phyloP scores from a whole-genome alignment of 2,888 invertebrate genomes.

The Buathra laborator region DNA sequence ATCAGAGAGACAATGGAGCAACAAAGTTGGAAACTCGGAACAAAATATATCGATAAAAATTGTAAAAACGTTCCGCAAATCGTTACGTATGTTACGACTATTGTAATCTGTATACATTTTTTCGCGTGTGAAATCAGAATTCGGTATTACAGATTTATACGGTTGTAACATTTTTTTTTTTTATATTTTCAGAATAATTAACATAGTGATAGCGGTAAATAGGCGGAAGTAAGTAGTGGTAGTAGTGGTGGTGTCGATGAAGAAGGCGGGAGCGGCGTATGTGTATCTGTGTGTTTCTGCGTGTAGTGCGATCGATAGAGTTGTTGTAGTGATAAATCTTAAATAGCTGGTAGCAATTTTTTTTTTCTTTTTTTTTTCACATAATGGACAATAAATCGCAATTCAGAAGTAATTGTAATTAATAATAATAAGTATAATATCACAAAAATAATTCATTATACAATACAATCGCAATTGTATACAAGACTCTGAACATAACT shows the following conservation, averaged over 20 bases:
- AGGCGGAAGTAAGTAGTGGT: slow-evolving; percentile 66
- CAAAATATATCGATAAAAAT: slow-evolving; percentile 1
- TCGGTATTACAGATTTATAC: slow-evolving; percentile 72
- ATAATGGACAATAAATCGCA: slow-evolving; percentile 50
- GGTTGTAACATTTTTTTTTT: slow-evolving; percentile 72
- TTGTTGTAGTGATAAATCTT: slow-evolving; percentile 40
- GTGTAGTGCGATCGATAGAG: slow-evolving; percentile 31
- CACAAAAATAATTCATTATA: slow-evolving; percentile 66
- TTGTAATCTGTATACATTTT: slow-evolving; percentile 51
- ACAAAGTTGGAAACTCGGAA: background rate
- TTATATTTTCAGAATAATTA: slow-evolving; percentile 75
- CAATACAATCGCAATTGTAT: slow-evolving; percentile 67
- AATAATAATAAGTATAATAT: slow-evolving; percentile 67
- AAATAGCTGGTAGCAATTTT: slow-evolving; percentile 40
- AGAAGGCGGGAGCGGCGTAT: background rate
- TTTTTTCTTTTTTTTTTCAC: slow-evolving; percentile 15
- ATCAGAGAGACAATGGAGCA: background rate
- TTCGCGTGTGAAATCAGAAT: slow-evolving; percentile 43
- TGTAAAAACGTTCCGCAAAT: slow-evolving; percentile 13
- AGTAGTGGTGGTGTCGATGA: slow-evolving; percentile 62
- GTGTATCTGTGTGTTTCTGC: background rate
- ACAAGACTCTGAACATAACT: slow-evolving; percentile 57
- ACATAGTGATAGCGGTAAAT: slow-evolving; percentile 71
- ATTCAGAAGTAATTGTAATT: slow-evolving; percentile 55
- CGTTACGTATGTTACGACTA: slow-evolving; percentile 9